Base-by-base conservation (phyloP, 2,113 vertebrate species). In the Antigone vipio region DNA sequence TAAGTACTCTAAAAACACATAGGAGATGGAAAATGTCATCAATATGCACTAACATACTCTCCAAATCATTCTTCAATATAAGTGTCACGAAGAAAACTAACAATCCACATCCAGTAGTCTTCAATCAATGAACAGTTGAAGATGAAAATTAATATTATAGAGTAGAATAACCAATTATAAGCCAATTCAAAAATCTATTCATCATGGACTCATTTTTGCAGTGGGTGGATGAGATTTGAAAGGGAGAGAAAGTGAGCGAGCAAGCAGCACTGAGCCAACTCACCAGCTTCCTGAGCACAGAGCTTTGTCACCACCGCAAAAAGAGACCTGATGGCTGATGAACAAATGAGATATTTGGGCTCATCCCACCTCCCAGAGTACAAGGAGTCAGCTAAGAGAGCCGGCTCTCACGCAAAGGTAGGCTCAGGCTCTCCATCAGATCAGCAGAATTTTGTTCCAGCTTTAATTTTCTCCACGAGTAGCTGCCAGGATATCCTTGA, bases 121-220 rank as follows among this genome's bases (percentile, higher is more conserved):
- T 96, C 91, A 49, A 97, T 97, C 97, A 96, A 95, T 97, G 97
- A 96, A 89, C 81, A 93, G 95, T 62, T 97, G 96, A 97, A 96
- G 94, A 97, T 97, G 89, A 97, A 96, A 97, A 97, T 97, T 97
- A 97, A 97, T 97, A 97, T 89, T 91, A 95, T 59, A 67, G 91
- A 92, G 87, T 89, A 95, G 95, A 95, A 97, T 96, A 97, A 97
- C 89, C 94, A 95, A 97, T 97, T 96, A 96, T 95, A 96, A 95
- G 78, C 63, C 91, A 95, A 89, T 95, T 94, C 89, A 77, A 88
- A 93, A 89, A 79, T 93, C 97, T 94, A 94, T 97, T 97, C 73
- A 97, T 95, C 91, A 95, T 35, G 40, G 84, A 69, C 63, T 89
- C 55, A 42, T 92, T 82, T 76, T 93, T 94, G 69, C 74, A 77